These are phyloP conservation scores for Harpalus rubripes DNA, from an alignment of 2,888 invertebrate genomes.

Conservation along the genomic window DNA sequence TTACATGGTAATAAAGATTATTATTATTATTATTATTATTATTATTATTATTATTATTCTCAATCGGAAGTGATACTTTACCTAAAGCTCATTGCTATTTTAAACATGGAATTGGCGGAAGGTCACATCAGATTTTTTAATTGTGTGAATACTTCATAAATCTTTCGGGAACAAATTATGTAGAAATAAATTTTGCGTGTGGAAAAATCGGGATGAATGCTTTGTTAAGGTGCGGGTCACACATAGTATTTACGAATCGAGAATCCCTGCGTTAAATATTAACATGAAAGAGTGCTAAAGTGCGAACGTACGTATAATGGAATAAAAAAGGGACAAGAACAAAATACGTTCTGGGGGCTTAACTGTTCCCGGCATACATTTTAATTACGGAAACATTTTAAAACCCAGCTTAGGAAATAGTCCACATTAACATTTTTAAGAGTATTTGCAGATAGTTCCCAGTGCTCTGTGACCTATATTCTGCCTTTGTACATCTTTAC, in stretches of 20 bases:
- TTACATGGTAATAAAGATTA: no score
- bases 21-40: no score
- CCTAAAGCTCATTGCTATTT: no score
- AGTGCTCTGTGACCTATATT: neutral
- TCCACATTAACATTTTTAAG: slow-evolving; percentile 26
- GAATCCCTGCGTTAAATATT: slow-evolving; percentile 18
- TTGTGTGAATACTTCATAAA: no score
- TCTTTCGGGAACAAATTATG: no score
- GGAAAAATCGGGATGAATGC: neutral
- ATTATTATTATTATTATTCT: no score
- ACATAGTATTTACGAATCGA: slow-evolving; percentile 8
- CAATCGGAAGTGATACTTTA: no score
- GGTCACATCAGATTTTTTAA: no score
- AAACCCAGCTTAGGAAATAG: slow-evolving; percentile 11
- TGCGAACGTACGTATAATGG: slow-evolving; percentile 36
- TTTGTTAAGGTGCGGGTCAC: neutral
- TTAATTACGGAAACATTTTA: slow-evolving; percentile 32
- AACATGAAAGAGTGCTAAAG: slow-evolving; percentile 37
- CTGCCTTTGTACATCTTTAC: slow-evolving; percentile 19
- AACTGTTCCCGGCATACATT: slow-evolving; percentile 38
- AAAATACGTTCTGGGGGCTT: slow-evolving; percentile 38
- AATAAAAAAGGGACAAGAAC: slow-evolving; percentile 23
- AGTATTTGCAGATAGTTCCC: slow-evolving; percentile 19
- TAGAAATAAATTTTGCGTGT: neutral
- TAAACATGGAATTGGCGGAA: no score